These are phyloP conservation scores for Acrocyrtus sp. DNA, from an alignment of 2,888 invertebrate species.

Conservation along the genomic window DNA sequence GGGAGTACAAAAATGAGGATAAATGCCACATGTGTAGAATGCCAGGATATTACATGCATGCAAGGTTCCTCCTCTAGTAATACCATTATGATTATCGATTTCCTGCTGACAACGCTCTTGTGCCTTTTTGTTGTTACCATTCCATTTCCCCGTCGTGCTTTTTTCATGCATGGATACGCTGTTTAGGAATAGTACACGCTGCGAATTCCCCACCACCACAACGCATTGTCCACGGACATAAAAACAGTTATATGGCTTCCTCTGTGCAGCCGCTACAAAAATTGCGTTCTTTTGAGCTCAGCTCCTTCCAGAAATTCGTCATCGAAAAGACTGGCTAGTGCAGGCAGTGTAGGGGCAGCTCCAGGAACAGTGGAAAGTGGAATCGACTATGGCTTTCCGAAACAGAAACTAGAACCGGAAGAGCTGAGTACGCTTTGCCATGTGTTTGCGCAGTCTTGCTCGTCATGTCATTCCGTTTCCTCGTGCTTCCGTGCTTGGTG, in stretches of 20 bases:
- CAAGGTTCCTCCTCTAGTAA: neutral
- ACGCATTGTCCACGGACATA: neutral
- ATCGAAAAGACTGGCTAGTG: no score
- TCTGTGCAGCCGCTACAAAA: neutral
- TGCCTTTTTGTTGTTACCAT: neutral
- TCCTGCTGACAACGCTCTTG: constrained; percentile 14
- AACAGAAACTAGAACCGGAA: no score
- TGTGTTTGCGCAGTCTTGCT: no score
- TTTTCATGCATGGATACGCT: neutral
- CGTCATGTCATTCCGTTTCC: no score
- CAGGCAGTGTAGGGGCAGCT: no score
- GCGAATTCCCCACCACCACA: neutral
- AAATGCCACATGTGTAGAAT: neutral
- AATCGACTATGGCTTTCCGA: no score
- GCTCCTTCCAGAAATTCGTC: no score
- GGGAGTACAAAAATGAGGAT: neutral
- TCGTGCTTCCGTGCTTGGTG: no score
- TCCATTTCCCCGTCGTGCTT: no score
- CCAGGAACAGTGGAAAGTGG: no score
- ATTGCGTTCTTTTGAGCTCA: no score
- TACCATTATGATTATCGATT: constrained; percentile 22
- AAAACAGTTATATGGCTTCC: neutral
- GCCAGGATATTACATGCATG: neutral
- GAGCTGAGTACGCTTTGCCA: no score
- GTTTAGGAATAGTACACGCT: neutral